Evolutionary conservation across 2,888 invertebrate genomes (phyloP).

Genomic region (Sacculina carcini): DNA sequence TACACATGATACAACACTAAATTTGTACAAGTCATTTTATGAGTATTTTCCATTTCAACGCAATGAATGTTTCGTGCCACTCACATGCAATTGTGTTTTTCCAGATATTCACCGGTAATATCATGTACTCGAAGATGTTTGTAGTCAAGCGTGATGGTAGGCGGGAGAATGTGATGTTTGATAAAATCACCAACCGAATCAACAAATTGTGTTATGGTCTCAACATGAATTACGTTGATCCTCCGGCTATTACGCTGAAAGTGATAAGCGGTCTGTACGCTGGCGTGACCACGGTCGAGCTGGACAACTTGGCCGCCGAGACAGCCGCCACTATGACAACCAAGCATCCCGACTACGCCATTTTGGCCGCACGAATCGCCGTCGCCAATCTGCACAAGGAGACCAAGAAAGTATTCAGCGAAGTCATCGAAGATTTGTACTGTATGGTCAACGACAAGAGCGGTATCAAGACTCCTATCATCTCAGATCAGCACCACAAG

Average conservation of each 20-base stretch:
- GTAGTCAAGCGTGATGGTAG: constrained; percentile 35
- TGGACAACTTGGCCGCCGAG: constrained; percentile 94
- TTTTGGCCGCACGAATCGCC: constrained; percentile 46
- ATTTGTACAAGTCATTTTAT: too few relatives aligned
- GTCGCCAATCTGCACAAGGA: constrained; percentile 95
- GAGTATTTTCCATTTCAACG: too few relatives aligned
- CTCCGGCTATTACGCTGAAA: constrained; percentile 59
- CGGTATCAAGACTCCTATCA: constrained; percentile 46
- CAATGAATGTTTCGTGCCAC: too few relatives aligned
- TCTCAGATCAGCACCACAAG: constrained; percentile 51
- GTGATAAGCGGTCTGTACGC: constrained; percentile 84
- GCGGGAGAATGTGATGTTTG: constrained; percentile 74
- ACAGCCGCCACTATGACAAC: constrained; percentile 96
- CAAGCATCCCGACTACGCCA: constrained; percentile 81
- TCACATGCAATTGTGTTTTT: too few relatives aligned
- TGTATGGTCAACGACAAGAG: constrained; percentile 45
- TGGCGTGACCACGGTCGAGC: constrained; percentile 84
- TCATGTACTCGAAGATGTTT: constrained; percentile 14
- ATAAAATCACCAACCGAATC: constrained; percentile 91
- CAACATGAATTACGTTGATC: constrained; percentile 85
- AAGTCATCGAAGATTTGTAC: constrained; percentile 68
- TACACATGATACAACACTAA: too few relatives aligned
- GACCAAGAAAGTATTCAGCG: constrained; percentile 78
- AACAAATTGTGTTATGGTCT: constrained; percentile 83
- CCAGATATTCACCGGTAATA: constrained; percentile 4